These are phyloP conservation scores for Drosophila macrospina DNA, from an alignment of 2,888 invertebrate species.

Conservation along the genomic window DNA sequence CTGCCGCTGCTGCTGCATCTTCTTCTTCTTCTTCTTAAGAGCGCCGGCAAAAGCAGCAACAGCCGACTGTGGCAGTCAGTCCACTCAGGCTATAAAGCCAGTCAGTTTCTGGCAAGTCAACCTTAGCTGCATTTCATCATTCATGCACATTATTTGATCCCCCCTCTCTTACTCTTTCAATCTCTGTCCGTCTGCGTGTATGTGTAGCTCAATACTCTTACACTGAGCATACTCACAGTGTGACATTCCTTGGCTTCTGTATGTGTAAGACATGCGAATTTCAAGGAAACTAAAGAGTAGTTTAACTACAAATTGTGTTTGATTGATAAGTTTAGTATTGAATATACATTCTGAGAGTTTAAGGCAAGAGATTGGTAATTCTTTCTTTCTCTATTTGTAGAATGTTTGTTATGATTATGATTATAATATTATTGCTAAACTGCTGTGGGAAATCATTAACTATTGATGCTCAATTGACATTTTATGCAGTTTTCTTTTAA, in stretches of 20 bases:
- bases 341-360: no score
- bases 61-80: constrained; percentile 7
- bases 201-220: constrained; percentile 39
- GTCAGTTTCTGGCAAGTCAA: constrained; percentile 63
- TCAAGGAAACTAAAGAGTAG: no score
- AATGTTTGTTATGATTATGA: no score
- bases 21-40: constrained; percentile 1
- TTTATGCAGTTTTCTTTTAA: no score
- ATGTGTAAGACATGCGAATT: not conserved
- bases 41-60: constrained; percentile 21
- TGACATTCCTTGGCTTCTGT: not conserved
- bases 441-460: no score
- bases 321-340: no score
- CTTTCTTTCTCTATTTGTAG: no score
- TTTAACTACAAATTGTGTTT: no score
- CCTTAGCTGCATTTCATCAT: constrained; percentile 78
- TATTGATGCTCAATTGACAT: no score
- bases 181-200: constrained; percentile 14
- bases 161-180: constrained; percentile 13
- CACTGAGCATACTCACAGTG: not conserved
- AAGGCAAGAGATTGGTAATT: no score
- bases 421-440: no score
- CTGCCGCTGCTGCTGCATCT: not conserved
- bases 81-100: constrained; percentile 25
- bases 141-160: constrained; percentile 77